Evolutionary conservation across 92 coral and sea anemone genomes (phyloP), one percentile per base, ranked within the genome.

Genomic region (Nematostella vectensis): DNA sequence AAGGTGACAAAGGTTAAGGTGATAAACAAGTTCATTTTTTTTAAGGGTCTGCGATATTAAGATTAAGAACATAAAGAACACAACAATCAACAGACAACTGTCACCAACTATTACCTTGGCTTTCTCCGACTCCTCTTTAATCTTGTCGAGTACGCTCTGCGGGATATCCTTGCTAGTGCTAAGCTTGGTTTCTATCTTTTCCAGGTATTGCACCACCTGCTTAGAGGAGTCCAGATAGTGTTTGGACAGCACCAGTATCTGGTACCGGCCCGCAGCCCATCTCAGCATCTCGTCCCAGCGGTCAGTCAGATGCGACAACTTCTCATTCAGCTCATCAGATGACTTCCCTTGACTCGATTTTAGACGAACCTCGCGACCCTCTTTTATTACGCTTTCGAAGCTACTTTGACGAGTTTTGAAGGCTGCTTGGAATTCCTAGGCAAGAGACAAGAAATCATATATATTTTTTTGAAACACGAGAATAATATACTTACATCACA

Each of bases 221-320:
- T 67, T 68, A 23, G 99, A 86, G 0, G 94, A 74, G 45, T 79
- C 89, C 51, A 82, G 69, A 59, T 93, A 93, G 57, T 93, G 94
- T n/a, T 75, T 80, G 0, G 99, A 82, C 51, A 93, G 78, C 39
- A 85, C 96, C 49, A 88, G 62, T 60, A 93, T 65, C 51, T 93
- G 96, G 58, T 93, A 93, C 36, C 99, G 74, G 15, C 99, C 99
- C 17, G 99, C 96, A 12, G 99, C 99, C 99, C 99, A 93, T 11
- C 99, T 89, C 22, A 83, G 69, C 84, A 78, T 81, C 72, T 93
- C 99, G 58, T 93, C 99, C 99, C 99, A 93, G 43, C 94, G 76
- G 51, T 77, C 82, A 18, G 96, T 93, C 23, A 93, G 54, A 47
- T 78, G 65, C 31, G 97, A 85, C 65, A 89, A 76, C 22, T 79